Conservation (phyloP, 1,140 invertebrate species). For the Drosophila grimshawi region DNA sequence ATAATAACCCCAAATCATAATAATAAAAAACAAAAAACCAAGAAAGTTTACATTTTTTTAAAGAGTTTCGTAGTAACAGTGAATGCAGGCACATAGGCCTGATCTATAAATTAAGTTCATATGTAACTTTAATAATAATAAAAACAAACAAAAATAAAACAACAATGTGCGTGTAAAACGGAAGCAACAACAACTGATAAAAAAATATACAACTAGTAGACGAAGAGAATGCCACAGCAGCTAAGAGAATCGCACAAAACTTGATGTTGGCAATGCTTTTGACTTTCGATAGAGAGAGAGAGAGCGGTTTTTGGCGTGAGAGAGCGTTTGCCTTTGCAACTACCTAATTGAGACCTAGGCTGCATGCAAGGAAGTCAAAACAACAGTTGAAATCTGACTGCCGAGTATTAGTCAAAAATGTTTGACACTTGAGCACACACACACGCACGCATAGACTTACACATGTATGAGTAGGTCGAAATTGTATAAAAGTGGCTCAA, state of each 20-base stretch:
- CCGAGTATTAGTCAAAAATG: conserved; percentile 47
- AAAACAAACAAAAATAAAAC: conserved; percentile 60
- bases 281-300: not conserved
- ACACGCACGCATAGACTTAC: conserved; percentile 18
- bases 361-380: conserved; percentile 25
- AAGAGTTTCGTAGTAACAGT: conserved; percentile 35
- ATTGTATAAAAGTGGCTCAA: conserved; percentile 63
- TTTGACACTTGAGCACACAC: conserved; percentile 37
- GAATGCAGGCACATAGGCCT: conserved; percentile 29
- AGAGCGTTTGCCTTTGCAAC: conserved; percentile 24
- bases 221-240: conserved; percentile 22
- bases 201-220: conserved; percentile 12
- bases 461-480: conserved; percentile 35
- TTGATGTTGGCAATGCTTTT: conserved; percentile 40
- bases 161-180: conserved; percentile 61
- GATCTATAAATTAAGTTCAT: conserved; percentile 81
- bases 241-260: conserved; percentile 11
- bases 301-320: conserved; percentile 43
- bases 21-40: conserved; percentile 24
- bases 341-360: conserved; percentile 68
- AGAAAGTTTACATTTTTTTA: conserved; percentile 30
- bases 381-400: conserved; percentile 44
- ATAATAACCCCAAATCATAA: conserved; percentile 4
- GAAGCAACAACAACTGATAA: conserved; percentile 23
- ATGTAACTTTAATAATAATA: conserved; percentile 83